These are phyloP conservation scores for Drosophila nr. perissopoda DNA, from an alignment of 2,888 invertebrate genomes.

Conservation along the genomic window DNA sequence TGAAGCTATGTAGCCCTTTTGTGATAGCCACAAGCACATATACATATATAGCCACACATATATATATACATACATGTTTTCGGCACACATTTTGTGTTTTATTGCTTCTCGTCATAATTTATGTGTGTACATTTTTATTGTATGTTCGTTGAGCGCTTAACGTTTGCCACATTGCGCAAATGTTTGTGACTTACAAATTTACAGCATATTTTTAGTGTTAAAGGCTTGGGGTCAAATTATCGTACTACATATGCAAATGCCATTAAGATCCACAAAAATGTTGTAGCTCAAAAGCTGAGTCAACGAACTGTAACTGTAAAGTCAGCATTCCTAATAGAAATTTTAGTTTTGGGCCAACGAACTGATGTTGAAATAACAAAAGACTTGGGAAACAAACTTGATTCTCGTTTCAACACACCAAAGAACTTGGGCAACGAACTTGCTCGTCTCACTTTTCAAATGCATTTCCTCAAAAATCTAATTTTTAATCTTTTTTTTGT, in stretches of 20 bases:
- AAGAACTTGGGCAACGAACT: conserved; percentile 43
- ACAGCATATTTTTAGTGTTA: conserved; percentile 6
- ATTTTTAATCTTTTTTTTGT: not conserved
- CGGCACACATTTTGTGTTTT: conserved; percentile 41
- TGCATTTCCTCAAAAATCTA: not conserved
- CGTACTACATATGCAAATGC: not conserved
- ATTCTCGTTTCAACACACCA: conserved; percentile 11
- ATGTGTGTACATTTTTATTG: conserved; percentile 40
- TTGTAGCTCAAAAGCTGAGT: conserved; percentile 15
- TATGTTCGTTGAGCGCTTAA: conserved; percentile 17
- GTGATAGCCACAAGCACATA: conserved; percentile 43
- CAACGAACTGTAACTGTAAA: conserved; percentile 51
- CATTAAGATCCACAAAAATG: conserved; percentile 12
- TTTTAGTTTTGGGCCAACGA: conserved; percentile 18
- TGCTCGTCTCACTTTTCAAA: conserved; percentile 3
- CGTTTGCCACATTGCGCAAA: conserved; percentile 52
- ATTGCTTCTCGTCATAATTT: conserved; percentile 26
- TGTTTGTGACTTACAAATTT: conserved; percentile 15
- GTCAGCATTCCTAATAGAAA: conserved; percentile 18
- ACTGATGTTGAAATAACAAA: conserved; percentile 19
- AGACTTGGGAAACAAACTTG: conserved; percentile 34
- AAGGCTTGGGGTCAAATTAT: conserved; percentile 4
- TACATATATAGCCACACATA: conserved; percentile 32
- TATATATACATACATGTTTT: not conserved
- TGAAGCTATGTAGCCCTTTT: conserved; percentile 58